Conservation (phyloP, 2,888 invertebrate species). For the Chloroclysta siterata region DNA sequence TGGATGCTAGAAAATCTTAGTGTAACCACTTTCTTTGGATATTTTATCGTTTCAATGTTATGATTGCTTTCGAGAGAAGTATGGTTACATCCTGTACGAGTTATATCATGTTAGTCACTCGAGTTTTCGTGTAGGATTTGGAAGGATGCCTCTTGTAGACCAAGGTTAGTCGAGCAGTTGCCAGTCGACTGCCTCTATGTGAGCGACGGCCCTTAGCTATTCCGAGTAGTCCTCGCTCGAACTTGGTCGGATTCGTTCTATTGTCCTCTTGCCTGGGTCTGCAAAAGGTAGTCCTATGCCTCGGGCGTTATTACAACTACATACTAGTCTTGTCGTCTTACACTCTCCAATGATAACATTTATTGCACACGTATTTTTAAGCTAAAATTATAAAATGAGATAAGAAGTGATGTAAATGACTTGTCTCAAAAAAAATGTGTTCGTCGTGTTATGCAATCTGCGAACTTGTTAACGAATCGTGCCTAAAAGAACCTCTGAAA, state of each 20-base stretch:
- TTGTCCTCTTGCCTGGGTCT: background rate
- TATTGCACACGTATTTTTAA: constrained; percentile 49
- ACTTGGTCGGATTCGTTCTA: background rate
- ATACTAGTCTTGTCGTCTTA: constrained; percentile 65
- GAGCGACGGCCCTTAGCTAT: background rate
- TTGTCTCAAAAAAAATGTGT: constrained; percentile 42
- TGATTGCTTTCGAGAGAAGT: background rate
- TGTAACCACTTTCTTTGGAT: background rate
- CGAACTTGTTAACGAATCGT: constrained; percentile 57
- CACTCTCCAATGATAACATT: constrained; percentile 12
- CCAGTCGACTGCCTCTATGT: background rate
- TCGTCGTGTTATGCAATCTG: constrained; percentile 51
- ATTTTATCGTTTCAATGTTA: background rate
- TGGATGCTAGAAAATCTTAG: background rate
- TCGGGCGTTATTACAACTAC: constrained; percentile 52
- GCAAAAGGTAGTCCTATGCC: background rate
- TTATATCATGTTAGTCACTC: background rate
- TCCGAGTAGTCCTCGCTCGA: background rate
- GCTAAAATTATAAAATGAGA: constrained; percentile 47
- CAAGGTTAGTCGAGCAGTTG: background rate
- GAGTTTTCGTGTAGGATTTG: background rate
- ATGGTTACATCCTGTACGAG: background rate
- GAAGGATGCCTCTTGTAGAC: background rate
- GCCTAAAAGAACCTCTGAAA: constrained; percentile 80
- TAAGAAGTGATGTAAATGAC: constrained; percentile 31